phyloP scores from a whole-genome alignment of 2,113 vertebrate species.

The Pyxicephalus adspersus region DNA sequence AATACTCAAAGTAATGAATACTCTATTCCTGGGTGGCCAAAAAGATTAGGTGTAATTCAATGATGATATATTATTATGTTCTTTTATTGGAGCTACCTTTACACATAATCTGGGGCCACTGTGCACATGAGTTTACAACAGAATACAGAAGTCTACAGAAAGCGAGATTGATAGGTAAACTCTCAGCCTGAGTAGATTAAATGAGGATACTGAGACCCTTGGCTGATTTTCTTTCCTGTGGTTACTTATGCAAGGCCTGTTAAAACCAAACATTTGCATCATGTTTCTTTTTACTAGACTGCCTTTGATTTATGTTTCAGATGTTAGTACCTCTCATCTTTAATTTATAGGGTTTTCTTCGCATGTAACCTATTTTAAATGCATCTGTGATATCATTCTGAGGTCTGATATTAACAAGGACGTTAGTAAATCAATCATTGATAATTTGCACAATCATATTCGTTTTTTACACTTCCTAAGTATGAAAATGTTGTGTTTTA shows the following conservation, averaged over 20 bases:
- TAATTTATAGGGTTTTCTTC: slow-evolving; percentile 38
- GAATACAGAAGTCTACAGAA: neutral
- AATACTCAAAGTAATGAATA: too few relatives aligned
- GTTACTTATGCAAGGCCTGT: slow-evolving; percentile 24
- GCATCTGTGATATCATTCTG: slow-evolving; percentile 2
- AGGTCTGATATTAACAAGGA: neutral
- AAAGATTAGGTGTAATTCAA: too few relatives aligned
- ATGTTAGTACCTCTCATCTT: slow-evolving; percentile 18
- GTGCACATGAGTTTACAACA: neutral
- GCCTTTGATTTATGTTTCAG: slow-evolving; percentile 44
- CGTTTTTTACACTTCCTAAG: neutral
- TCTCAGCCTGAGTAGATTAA: slow-evolving; percentile 16
- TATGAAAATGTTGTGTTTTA: neutral
- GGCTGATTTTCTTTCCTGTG: slow-evolving; percentile 30
- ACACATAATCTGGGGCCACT: too few relatives aligned
- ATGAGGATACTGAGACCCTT: slow-evolving; percentile 23
- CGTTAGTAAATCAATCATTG: neutral
- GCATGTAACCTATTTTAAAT: slow-evolving; percentile 6
- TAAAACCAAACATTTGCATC: slow-evolving; percentile 34
- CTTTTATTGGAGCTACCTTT: too few relatives aligned
- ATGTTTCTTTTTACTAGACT: slow-evolving; percentile 29
- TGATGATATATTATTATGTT: too few relatives aligned
- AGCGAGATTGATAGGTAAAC: slow-evolving; percentile 16
- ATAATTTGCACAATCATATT: neutral
- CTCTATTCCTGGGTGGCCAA: too few relatives aligned